These are phyloP conservation scores for Dipodomys spectabilis DNA, from an alignment of 2,113 vertebrate species.

Conservation along the genomic window DNA sequence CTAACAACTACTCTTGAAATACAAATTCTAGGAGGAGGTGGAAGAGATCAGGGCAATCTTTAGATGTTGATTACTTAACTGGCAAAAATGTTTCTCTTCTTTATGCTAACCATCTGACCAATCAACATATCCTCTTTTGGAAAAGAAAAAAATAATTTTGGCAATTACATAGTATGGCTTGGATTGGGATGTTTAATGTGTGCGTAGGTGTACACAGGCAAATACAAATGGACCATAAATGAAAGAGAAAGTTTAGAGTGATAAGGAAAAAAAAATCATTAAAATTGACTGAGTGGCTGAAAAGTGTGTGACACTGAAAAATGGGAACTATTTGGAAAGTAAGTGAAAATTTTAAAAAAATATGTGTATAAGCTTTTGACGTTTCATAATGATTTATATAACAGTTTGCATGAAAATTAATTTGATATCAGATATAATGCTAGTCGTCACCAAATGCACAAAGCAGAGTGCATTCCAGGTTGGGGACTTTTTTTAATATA, in stretches of 20 bases:
- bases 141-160: not conserved
- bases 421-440: slow-evolving; percentile 86
- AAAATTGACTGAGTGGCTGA: slow-evolving; percentile 80
- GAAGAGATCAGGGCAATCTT: not conserved
- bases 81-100: slow-evolving; percentile 1
- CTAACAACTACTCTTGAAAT: not conserved
- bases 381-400: slow-evolving; percentile 89
- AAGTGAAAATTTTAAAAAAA: slow-evolving; percentile 84
- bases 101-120: not conserved
- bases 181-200: not conserved
- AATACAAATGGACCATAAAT: slow-evolving; percentile 71
- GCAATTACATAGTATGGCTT: not conserved
- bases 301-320: slow-evolving; percentile 88
- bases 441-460: slow-evolving; percentile 78
- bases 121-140: not conserved
- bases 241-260: slow-evolving; percentile 70
- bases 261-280: slow-evolving; percentile 82
- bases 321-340: slow-evolving; percentile 87
- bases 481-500: slow-evolving; percentile 76
- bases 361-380: slow-evolving; percentile 82
- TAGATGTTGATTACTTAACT: slow-evolving; percentile 5
- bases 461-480: slow-evolving; percentile 77
- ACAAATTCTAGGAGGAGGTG: not conserved
- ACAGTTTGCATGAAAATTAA: slow-evolving; percentile 86
- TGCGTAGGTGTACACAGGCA: not conserved